Evolutionary conservation across 1,140 invertebrate species (phyloP), one percentile per base, ranked within the genome.

Genomic region (Nylanderia fulva): DNA sequence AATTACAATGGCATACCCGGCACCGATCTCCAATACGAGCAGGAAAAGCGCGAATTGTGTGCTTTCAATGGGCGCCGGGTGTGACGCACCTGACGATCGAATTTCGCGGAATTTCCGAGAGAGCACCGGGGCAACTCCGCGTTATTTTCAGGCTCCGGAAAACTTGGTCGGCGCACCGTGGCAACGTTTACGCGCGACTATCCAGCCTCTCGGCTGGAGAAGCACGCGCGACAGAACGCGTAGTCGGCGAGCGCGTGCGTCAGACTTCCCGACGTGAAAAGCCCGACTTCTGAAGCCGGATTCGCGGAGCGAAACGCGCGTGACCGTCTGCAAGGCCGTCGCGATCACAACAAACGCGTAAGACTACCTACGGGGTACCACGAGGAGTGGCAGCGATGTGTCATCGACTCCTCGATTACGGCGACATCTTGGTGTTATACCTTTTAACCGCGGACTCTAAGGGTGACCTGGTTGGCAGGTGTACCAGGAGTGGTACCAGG

Each of bases 241-340:
- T 48, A 11, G 42, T 48, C 24, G 18, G 15, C 52, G 39, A 45
- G 64, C 42, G 66, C 86, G 83, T 69, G 45, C 48, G 36, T 80
- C 77, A 36, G 21, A 13, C 42, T 56, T 58, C 24, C 18, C 74
- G 68, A 69, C 83, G 87, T 27, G 58, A 39, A 71, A 60, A 74
- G 29, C 27, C 39, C 68, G 11, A 69, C 45, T 48, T 48, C 45
- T 45, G 33, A 48, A 75, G 56, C 66, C 66, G 27, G 60, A 48
- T 21, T 42, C 75, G 75, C 33, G 42, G 74, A 88, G 72, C 60
- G 69, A 85, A 77, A 85, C 74, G 75, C 88, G 88, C 87, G 87
- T 84, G 77, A 86, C 88, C 85, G 84, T 88, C 77, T 58, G 82
- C 84, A 88, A 88, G 85, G 72, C 88, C 84, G 87, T 84, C 84